A percentile compares a stretch with the other conserved stretches of the same genome.
Evolutionary conservation across 2,113 vertebrate species (phyloP).

Genomic region (Vidua macroura): DNA sequence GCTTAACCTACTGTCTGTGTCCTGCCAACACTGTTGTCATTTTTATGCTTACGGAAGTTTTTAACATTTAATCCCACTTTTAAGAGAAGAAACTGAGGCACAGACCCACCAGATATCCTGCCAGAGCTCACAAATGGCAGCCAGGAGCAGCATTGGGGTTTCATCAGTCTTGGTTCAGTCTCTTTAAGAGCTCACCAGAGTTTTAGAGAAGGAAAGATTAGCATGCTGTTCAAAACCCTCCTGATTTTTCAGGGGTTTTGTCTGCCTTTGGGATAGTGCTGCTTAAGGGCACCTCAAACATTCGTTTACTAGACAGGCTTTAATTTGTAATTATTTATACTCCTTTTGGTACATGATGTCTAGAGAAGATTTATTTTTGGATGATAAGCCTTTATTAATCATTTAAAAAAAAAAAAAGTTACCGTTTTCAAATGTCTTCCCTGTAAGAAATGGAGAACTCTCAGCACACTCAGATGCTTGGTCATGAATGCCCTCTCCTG

Average conservation of each 20-base stretch:
- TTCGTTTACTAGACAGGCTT: constrained; percentile 32
- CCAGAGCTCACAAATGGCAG: neutral
- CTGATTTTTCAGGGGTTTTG: constrained; percentile 42
- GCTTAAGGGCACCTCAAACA: constrained; percentile 54
- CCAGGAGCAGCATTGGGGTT: neutral
- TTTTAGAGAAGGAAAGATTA: constrained; percentile 10
- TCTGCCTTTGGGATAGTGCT: constrained; percentile 36
- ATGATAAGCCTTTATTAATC: constrained; percentile 65
- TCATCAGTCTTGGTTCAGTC: neutral
- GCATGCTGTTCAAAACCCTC: constrained; percentile 25
- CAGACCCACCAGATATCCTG: neutral
- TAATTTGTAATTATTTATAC: constrained; percentile 71
- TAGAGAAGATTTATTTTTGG: constrained; percentile 68
- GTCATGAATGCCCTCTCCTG: constrained; percentile 71
- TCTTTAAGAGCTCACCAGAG: neutral
- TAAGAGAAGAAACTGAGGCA: neutral
- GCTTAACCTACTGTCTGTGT: neutral
- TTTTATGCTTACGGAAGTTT: neutral
- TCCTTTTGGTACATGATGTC: constrained; percentile 52
- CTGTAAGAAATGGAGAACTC: neutral
- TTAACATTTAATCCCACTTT: neutral
- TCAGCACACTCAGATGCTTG: neutral
- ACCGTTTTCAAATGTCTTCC: neutral
- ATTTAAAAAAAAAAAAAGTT: neutral
- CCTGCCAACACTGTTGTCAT: neutral